Conservation (phyloP, 2,113 vertebrate species). For the Leucopternis melanops region DNA sequence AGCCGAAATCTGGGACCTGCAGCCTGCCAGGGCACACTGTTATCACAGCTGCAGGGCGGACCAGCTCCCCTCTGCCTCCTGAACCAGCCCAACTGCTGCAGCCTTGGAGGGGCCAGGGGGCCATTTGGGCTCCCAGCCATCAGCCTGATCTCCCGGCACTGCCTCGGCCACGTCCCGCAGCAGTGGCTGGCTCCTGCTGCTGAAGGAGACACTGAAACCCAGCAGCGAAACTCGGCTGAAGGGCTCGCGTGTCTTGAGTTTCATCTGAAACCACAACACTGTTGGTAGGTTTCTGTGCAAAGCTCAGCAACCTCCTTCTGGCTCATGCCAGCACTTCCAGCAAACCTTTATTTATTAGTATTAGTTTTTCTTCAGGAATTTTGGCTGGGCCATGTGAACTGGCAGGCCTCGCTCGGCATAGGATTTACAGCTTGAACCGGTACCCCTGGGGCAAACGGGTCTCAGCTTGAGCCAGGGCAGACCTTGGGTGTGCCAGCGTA, state of each 20-base stretch:
- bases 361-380: background rate
- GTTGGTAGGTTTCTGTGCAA: background rate
- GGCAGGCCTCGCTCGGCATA: background rate
- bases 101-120: background rate
- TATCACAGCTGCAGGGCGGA: background rate
- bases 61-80: background rate
- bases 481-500: rapidly evolving
- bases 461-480: background rate
- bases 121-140: background rate
- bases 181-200: background rate
- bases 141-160: rapidly evolving
- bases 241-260: background rate
- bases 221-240: rapidly evolving
- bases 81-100: background rate
- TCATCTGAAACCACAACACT: background rate
- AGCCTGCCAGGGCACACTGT: background rate
- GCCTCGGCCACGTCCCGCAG: rapidly evolving
- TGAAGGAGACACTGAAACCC: background rate
- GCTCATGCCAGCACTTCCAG: background rate
- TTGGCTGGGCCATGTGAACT: background rate
- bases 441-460: background rate
- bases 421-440: background rate
- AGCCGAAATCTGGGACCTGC: background rate
- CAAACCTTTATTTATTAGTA: background rate
- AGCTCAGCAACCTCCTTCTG: background rate